A percentile compares a stretch with the other conserved stretches of the same genome.
Evolutionary conservation across 2,797 vertebrate genomes (phyloP).

Genomic region (Cossypha caffra): DNA sequence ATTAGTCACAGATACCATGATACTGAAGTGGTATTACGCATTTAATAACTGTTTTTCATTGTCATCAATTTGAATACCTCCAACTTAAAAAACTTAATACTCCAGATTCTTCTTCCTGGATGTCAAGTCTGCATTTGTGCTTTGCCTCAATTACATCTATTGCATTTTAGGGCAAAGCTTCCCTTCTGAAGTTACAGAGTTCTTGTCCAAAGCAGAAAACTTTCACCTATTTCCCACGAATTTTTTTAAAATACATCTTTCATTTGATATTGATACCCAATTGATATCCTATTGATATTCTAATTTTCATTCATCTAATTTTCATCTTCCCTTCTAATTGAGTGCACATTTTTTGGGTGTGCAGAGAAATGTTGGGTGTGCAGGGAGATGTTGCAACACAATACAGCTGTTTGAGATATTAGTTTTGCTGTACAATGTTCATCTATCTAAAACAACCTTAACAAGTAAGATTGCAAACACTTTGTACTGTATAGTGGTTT

Average conservation of each 20-base stretch:
- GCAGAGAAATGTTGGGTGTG: neutral
- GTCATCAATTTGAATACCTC: neutral
- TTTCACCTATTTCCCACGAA: neutral
- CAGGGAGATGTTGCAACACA: neutral
- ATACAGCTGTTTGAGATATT: neutral
- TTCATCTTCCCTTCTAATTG: neutral
- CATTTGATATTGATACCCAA: neutral
- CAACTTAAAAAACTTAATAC: neutral
- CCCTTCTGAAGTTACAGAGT: neutral
- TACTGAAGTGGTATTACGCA: neutral
- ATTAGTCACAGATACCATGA: neutral
- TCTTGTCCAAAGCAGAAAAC: neutral
- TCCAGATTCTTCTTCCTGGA: neutral
- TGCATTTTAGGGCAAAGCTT: neutral
- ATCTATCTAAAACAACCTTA: neutral
- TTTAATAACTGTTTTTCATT: neutral
- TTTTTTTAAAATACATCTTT: neutral
- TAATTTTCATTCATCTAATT: neutral
- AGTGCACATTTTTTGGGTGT: rapidly evolving
- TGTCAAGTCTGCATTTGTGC: neutral
- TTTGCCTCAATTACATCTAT: neutral
- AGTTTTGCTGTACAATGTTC: neutral
- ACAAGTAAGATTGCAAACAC: neutral
- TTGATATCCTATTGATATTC: neutral
- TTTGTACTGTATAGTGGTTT: neutral